Evolutionary conservation across 2,113 vertebrate genomes (phyloP), one percentile per base, ranked within the genome.

Genomic region (Prietella phreatophila): DNA sequence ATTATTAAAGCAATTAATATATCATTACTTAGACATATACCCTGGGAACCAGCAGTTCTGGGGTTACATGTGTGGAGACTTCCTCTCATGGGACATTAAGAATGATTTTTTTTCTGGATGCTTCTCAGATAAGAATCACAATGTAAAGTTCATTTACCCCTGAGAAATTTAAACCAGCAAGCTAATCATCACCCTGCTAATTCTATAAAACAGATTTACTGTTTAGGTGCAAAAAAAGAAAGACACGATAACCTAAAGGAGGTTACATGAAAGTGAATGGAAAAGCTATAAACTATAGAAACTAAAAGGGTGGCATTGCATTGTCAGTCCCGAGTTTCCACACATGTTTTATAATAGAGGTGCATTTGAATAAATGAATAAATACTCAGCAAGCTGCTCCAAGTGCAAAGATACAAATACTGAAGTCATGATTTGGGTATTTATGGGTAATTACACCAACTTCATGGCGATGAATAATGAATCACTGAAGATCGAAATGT

Each of bases 21-120:
- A 81, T 87, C 60, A 55, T 69, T 86, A 69, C 60, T 17, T 75
- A 75, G 67, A 83, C 39, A 61, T 87, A 53, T 27, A 83, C 36
- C 86, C n/a, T 87, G 56, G 81, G 86, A 87, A 83, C 25, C 36
- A 69, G 85, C 9, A 25, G 11, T 67, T 60, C 22, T 56, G 33
- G 36, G 22, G 50, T 36, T 61, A 25, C 61, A 61, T 75, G 75
- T 39, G 65, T 50, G 20, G 5, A 83, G 39, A 75, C 55, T 83
- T 87, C 80, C 86, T 87, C 69, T 87, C 69, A 76, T 33, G 82
- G 75, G 85, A 87, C 53, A 30, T 39, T 65, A 15, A 53, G 36
- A 50, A 30, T 25, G 6, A 81, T 56, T n/a, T 36, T 63, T 47
- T 14, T 80, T 33, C 50, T 80, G 79, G 63, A 86, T 83, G 42